phyloP scores from a whole-genome alignment of 2,797 vertebrate species.

The Poecilia wingei region DNA sequence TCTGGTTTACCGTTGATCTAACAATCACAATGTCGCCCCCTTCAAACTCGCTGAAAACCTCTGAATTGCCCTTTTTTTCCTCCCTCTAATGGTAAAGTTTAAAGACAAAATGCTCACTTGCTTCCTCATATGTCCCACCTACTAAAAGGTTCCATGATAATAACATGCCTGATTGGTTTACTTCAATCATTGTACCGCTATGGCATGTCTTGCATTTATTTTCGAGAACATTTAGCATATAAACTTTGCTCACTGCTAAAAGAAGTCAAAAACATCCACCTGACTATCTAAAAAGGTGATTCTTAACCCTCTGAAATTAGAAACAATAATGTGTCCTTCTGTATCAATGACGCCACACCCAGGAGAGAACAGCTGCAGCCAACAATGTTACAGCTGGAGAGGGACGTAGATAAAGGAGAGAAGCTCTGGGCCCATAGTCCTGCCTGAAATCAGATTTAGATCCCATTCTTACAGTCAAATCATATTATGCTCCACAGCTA shows the following conservation, averaged over 20 bases:
- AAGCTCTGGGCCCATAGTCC: slow-evolving; percentile 64
- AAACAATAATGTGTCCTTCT: slow-evolving; percentile 51
- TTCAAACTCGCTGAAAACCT: not conserved
- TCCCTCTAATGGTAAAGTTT: not conserved
- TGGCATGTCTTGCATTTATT: not conserved
- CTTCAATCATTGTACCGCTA: not conserved
- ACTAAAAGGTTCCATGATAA: not conserved
- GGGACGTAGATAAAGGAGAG: slow-evolving; percentile 65
- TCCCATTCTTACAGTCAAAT: slow-evolving; percentile 74
- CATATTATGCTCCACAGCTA: slow-evolving; percentile 69
- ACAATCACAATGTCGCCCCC: not conserved
- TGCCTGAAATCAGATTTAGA: slow-evolving; percentile 73
- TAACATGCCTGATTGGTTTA: not conserved
- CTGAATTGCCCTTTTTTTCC: not conserved
- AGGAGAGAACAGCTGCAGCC: slow-evolving; percentile 51
- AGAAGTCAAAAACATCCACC: not conserved
- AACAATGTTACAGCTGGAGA: slow-evolving; percentile 58
- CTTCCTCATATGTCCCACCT: not conserved
- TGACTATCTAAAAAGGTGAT: not conserved
- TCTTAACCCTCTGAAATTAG: slow-evolving; percentile 22
- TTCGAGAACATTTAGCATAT: not conserved
- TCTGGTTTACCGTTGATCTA: not conserved
- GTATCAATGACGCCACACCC: slow-evolving; percentile 59
- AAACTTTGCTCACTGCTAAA: not conserved
- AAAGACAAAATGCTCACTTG: not conserved